Conservation (phyloP, 2,888 invertebrate species). For the Steinernema carpocapsae region DNA sequence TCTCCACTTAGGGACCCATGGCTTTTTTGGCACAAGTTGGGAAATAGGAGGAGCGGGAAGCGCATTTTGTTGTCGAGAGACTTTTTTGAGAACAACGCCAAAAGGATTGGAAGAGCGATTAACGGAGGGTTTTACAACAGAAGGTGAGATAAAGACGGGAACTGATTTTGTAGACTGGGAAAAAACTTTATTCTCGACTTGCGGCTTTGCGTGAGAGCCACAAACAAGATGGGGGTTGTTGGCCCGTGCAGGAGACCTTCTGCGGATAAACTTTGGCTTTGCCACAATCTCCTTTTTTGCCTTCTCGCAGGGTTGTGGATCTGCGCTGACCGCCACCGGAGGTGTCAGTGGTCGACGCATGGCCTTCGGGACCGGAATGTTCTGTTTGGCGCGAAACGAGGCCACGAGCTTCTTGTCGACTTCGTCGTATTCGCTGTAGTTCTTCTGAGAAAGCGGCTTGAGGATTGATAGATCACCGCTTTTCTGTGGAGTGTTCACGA, state of each 20-base stretch:
- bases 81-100: conserved; percentile 29
- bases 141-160: neutral
- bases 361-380: conserved; percentile 5
- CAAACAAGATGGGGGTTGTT: neutral
- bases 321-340: neutral
- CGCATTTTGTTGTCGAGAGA: conserved; percentile 30
- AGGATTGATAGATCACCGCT: neutral
- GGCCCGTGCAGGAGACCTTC: neutral
- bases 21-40: conserved; percentile 42
- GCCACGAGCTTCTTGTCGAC: conserved; percentile 31
- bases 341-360: conserved; percentile 9
- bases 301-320: neutral
- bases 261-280: conserved; percentile 6
- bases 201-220: neutral
- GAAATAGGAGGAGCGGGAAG: conserved; percentile 33
- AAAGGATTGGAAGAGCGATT: neutral
- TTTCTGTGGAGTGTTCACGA: neutral
- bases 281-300: neutral
- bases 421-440: conserved; percentile 22
- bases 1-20: conserved; percentile 45
- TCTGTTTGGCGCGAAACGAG: conserved; percentile 11
- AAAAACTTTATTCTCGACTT: neutral
- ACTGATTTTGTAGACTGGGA: neutral
- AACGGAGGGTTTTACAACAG: neutral
- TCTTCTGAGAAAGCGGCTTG: neutral